phyloP scores from a whole-genome alignment of 2,113 vertebrate species.

The Grammomys dolichurus region DNA sequence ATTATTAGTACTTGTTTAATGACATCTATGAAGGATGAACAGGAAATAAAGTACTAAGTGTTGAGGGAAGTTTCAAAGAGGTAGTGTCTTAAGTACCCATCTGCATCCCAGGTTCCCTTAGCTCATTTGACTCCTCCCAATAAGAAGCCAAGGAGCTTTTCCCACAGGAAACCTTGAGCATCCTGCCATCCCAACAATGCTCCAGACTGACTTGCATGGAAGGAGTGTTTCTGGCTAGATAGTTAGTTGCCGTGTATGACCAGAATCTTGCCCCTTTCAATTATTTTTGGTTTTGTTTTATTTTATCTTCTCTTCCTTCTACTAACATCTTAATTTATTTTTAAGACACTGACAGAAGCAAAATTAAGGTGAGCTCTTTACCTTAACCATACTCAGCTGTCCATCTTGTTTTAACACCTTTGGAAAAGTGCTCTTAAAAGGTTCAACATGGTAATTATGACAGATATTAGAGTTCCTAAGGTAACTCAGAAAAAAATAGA shows the following conservation, averaged over 20 bases:
- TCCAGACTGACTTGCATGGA: neutral
- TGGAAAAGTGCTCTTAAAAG: slow-evolving; percentile 57
- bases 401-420: slow-evolving; percentile 62
- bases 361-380: slow-evolving; percentile 74
- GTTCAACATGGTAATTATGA: slow-evolving; percentile 12
- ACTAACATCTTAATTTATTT: slow-evolving; percentile 8
- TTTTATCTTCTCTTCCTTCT: neutral
- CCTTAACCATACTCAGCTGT: slow-evolving; percentile 61
- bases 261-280: neutral
- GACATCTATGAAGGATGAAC: neutral
- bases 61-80: neutral
- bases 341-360: slow-evolving; percentile 50
- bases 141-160: slow-evolving; percentile 36
- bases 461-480: slow-evolving; percentile 3
- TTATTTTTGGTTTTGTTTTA: neutral
- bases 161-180: neutral
- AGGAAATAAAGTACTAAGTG: neutral
- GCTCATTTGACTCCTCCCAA: slow-evolving; percentile 9
- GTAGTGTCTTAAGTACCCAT: neutral
- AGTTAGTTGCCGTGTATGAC: slow-evolving; percentile 42
- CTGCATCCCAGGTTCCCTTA: neutral
- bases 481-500: neutral
- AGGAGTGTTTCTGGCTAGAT: slow-evolving; percentile 33
- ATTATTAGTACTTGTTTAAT: neutral
- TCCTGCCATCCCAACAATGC: slow-evolving; percentile 31